phyloP scores from a whole-genome alignment of 2,888 invertebrate species.

The Amorpha juglandis region DNA sequence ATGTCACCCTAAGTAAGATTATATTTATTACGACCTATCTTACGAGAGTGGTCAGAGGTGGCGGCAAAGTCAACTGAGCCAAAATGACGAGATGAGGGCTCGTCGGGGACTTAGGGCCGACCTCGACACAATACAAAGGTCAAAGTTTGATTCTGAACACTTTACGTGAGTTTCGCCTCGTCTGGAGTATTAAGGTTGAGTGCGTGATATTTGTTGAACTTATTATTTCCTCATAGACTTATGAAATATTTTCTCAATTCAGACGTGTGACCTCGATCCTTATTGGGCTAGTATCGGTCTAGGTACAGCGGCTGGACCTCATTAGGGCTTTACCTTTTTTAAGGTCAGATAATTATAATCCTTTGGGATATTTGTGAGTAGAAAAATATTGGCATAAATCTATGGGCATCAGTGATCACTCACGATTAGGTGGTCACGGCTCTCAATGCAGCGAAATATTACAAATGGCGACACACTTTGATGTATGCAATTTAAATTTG shows the following conservation, averaged over 20 bases:
- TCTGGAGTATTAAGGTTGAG: background rate
- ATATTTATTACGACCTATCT: constrained; percentile 65
- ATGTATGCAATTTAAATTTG: constrained; percentile 10
- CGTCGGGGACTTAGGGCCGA: constrained; percentile 41
- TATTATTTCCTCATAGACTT: background rate
- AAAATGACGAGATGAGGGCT: constrained; percentile 48
- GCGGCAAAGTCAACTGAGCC: constrained; percentile 48
- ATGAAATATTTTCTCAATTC: background rate
- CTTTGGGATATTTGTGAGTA: no score
- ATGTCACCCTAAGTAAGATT: constrained; percentile 72
- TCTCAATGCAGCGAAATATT: no score
- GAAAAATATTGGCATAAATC: no score
- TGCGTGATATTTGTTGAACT: background rate
- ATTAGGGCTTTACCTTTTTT: background rate
- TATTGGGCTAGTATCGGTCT: background rate
- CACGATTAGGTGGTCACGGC: no score
- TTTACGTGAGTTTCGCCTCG: constrained; percentile 9
- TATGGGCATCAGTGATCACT: no score
- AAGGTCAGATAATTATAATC: background rate
- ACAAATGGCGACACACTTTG: no score
- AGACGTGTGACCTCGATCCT: background rate
- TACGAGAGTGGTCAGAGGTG: constrained; percentile 51
- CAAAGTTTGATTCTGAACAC: constrained; percentile 15
- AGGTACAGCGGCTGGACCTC: background rate
- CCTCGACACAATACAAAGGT: constrained; percentile 29